Evolutionary conservation across 2,888 invertebrate genomes (phyloP), one percentile per base, ranked within the genome.

Genomic region (Chrysopilus asiliformis): DNA sequence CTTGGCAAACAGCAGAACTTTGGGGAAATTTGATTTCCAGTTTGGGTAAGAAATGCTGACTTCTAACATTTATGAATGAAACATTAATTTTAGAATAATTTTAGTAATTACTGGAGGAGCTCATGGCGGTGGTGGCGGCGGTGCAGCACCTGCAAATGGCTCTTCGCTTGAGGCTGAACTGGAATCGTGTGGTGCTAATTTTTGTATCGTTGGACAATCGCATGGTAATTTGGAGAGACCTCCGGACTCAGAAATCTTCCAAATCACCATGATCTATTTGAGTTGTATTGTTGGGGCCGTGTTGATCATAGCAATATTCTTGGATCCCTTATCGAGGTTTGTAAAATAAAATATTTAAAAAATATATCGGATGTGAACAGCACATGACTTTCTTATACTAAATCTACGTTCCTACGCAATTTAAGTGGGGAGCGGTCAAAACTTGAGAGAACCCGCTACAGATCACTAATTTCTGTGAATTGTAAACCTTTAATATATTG

Each of bases 21-120:
- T 89, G 91, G 85, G 94, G 95, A 56, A 95, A 95, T 65, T 73
- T 95, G 44, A 80, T 93, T 53, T 91, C 91, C n/a, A 91, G 90
- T 47, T 71, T 86, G 51, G 62, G 60, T 61, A 49, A 49, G 22
- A 22, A 22, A 22, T 22, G 7, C 10, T 22, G 50, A 82, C 83
- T 83, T 60, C 74, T 79, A 68, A 48, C 39, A 38, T 33, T 27
- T 28, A 15, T 3, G 22, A 27, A 22, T 16, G n/a, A n/a, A n/a
- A n/a, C n/a, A n/a, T n/a, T n/a, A n/a, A n/a, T n/a, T n/a, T n/a
- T n/a, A n/a, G n/a, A n/a, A 13, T n/a, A 13, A 17, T 14, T 34
- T 34, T 12, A 43, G 40, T 42, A 17, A 42, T 42, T 25, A 40
- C 42, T 15, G 80, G 79, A 48, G 84, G 83, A 42, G 79, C 74